phyloP scores from a whole-genome alignment of 2,888 invertebrate genomes.

The Erynnis tages region DNA sequence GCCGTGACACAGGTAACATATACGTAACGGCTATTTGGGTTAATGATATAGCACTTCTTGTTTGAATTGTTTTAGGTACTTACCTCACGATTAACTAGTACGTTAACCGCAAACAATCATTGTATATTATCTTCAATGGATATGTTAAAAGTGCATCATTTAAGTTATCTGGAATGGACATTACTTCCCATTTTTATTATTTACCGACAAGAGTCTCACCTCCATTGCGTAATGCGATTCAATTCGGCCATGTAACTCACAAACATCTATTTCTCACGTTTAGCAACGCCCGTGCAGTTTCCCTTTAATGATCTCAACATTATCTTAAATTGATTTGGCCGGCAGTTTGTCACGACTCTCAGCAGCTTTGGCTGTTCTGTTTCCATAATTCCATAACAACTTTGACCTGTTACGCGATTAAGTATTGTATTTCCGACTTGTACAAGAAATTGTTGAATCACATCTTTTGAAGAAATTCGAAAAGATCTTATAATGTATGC shows the following conservation, averaged over 20 bases:
- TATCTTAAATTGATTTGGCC: constrained; percentile 28
- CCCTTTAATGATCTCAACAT: constrained; percentile 31
- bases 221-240: constrained; percentile 45
- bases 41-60: constrained; percentile 1
- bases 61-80: neutral
- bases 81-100: neutral
- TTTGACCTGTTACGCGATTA: constrained; percentile 18
- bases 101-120: neutral
- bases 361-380: constrained; percentile 10
- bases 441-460: neutral
- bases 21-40: constrained; percentile 15
- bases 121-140: neutral
- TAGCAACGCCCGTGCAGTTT: constrained; percentile 39
- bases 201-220: constrained; percentile 31
- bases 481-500: no score
- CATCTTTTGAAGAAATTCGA: no score
- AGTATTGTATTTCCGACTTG: neutral
- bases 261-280: constrained; percentile 41
- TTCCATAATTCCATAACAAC: constrained; percentile 22
- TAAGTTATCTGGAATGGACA: no score
- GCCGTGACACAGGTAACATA: no score
- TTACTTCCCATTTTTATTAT: no score
- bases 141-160: no score
- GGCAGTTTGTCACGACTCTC: constrained; percentile 25
- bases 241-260: constrained; percentile 38